Percentiles rank a stretch among this genome's conserved stretches.
phyloP scores from a whole-genome alignment of 2,113 vertebrate species.

The Petrocephalus zakoni region DNA sequence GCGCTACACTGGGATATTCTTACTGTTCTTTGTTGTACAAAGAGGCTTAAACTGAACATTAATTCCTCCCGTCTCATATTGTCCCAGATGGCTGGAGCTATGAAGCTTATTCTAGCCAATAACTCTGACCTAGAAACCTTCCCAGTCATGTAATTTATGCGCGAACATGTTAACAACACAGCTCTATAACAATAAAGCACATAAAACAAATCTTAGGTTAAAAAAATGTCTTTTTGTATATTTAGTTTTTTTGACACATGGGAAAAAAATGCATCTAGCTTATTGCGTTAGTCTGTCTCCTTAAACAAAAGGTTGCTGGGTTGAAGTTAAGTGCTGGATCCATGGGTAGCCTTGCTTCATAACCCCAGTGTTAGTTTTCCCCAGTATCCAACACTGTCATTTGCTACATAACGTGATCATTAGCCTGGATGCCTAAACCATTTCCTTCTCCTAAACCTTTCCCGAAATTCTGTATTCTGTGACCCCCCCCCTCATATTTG shows the following conservation, averaged over 20 bases:
- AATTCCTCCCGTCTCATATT: neutral
- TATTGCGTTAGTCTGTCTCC: neutral
- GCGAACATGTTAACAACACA: constrained; percentile 2
- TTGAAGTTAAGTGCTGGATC: neutral
- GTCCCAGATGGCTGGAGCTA: constrained; percentile 13
- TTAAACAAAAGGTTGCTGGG: neutral
- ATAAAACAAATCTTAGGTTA: neutral
- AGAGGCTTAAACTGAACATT: neutral
- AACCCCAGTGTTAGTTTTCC: neutral
- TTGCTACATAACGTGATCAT: neutral
- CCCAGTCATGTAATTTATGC: neutral
- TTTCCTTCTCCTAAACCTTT: neutral
- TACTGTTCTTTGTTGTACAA: neutral
- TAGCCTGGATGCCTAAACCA: neutral
- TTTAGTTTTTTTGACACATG: neutral
- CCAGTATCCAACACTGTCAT: neutral
- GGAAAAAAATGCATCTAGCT: too few relatives aligned
- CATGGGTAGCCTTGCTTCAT: neutral
- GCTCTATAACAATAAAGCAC: neutral
- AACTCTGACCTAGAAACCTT: constrained; percentile 11
- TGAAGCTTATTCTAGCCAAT: constrained; percentile 12
- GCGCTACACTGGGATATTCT: neutral
- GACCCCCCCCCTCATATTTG: neutral
- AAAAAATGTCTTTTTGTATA: neutral
- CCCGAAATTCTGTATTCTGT: neutral